Percentiles rank a stretch among this genome's conserved stretches.
These are phyloP conservation scores for Masticophis lateralis DNA, from an alignment of 2,797 vertebrate genomes.

Conservation along the genomic window DNA sequence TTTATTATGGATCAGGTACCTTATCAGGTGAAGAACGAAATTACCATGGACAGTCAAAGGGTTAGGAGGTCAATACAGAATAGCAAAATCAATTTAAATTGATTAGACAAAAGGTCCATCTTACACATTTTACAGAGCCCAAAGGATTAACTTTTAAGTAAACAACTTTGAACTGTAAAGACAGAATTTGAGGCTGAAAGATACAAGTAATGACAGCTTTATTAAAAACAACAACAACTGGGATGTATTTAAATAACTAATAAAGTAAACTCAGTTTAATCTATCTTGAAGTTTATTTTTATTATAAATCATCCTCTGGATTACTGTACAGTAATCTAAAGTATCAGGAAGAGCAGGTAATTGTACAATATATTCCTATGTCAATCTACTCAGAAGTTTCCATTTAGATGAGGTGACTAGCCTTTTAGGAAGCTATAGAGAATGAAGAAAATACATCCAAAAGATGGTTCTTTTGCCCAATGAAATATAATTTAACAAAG, in stretches of 20 bases:
- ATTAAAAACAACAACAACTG: conserved; percentile 64
- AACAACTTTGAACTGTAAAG: conserved; percentile 86
- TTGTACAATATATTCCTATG: conserved; percentile 62
- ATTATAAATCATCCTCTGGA: conserved; percentile 62
- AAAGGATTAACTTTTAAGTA: conserved; percentile 93
- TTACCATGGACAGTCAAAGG: conserved; percentile 89
- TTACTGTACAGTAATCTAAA: conserved; percentile 65
- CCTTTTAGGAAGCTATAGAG: conserved; percentile 44
- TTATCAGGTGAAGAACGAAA: conserved; percentile 97
- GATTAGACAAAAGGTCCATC: conserved; percentile 97
- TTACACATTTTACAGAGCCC: conserved; percentile 94
- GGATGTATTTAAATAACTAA: conserved; percentile 66
- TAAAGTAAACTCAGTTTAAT: conserved; percentile 63
- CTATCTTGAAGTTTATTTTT: conserved; percentile 66
- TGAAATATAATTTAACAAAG: conserved; percentile 56
- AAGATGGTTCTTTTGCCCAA: conserved; percentile 32
- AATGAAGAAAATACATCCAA: conserved; percentile 32
- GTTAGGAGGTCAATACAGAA: conserved; percentile 91
- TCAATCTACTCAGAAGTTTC: conserved; percentile 57
- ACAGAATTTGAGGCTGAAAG: conserved; percentile 69
- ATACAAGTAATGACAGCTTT: conserved; percentile 62
- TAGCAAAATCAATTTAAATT: conserved; percentile 99
- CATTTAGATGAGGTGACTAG: conserved; percentile 58
- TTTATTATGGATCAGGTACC: conserved; percentile 97
- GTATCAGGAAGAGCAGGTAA: conserved; percentile 59